Base-by-base conservation (phyloP, 1,140 invertebrate species). In the Campoletis sonorensis region DNA sequence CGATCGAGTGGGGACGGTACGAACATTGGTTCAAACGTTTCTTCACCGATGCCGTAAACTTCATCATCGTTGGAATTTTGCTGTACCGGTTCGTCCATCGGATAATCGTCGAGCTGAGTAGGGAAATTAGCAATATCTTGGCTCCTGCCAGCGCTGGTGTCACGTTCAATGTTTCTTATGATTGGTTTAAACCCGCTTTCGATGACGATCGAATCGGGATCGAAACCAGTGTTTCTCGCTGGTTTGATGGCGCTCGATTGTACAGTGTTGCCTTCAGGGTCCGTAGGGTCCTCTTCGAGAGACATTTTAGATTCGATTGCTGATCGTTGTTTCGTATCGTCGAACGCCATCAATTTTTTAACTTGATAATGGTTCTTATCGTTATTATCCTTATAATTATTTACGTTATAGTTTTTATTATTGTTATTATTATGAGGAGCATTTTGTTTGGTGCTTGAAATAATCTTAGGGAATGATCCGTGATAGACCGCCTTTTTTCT, bases 151-250 rank as follows among this genome's bases (percentile, higher is more conserved):
- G 92, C 88, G 80, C 93, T 92, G 80, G 93, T 92, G 51, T 94
- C 92, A 84, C 94, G 90, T 91, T 89, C 84, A 0, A 85, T n/a
- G 21, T 93, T 94, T 21, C 93, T 92, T n/a, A 96, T 93, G 21
- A 97, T 97, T 1, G 96, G 96, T 80, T 95, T 96, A 85, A 97
- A 97, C 0, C 96, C 96, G 75, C 96, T 94, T 90, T 97, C 96
- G 45, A 97, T 95, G 0, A 97, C 94, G 18, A 97, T 95, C 0
- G 95, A 95, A 80, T 95, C 94, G 0, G 96, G 96, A 88, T 96
- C 94, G 86, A 97, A 97, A 0, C 96, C 96, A 4, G 94, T 95
- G 85, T 96, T 96, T 0, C 94, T 90, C 0, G 94, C 93, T 0
- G 88, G 86, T 33, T 88, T 89, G 45, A 87, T 71, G 45, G 75